These are phyloP conservation scores for Esox masquinongy DNA, from an alignment of 2,797 vertebrate genomes.

Conservation along the genomic window DNA sequence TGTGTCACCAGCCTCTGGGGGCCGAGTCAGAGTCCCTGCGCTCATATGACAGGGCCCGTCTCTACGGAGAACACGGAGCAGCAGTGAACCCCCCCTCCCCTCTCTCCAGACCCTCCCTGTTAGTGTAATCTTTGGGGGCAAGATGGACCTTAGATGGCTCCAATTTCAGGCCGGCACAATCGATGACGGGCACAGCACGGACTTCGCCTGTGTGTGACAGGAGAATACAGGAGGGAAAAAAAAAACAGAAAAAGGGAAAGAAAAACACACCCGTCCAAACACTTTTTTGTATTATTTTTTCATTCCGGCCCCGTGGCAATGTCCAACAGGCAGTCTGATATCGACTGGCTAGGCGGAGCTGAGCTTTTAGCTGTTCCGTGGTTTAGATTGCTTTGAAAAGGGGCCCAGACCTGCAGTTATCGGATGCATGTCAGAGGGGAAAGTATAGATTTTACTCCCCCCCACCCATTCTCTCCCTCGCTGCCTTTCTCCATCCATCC, in stretches of 20 bases:
- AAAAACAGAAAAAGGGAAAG: background rate
- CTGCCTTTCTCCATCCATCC: conserved; percentile 31
- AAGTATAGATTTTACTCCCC: conserved; percentile 72
- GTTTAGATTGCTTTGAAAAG: conserved; percentile 66
- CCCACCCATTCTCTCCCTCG: conserved; percentile 54
- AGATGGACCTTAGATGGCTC: conserved; percentile 24
- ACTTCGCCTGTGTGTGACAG: conserved; percentile 23
- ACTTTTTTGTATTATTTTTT: background rate
- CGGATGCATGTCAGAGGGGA: conserved; percentile 53
- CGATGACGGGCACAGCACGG: conserved; percentile 36
- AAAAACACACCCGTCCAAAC: background rate
- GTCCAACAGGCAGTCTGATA: conserved; percentile 1
- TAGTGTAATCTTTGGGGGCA: conserved; percentile 25
- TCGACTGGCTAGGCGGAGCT: background rate
- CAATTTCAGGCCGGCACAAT: conserved; percentile 43
- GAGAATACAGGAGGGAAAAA: background rate
- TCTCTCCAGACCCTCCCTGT: conserved; percentile 13
- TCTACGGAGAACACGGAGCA: conserved; percentile 13
- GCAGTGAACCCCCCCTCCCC: background rate
- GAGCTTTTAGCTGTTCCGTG: conserved; percentile 40
- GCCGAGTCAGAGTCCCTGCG: background rate
- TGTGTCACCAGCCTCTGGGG: background rate
- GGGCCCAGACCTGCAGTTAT: conserved; percentile 64
- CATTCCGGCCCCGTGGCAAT: background rate
- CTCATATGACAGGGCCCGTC: background rate